Evolutionary conservation across 2,888 invertebrate species (phyloP), one percentile per base, ranked within the genome.

Genomic region (Alentia gelatinosa): DNA sequence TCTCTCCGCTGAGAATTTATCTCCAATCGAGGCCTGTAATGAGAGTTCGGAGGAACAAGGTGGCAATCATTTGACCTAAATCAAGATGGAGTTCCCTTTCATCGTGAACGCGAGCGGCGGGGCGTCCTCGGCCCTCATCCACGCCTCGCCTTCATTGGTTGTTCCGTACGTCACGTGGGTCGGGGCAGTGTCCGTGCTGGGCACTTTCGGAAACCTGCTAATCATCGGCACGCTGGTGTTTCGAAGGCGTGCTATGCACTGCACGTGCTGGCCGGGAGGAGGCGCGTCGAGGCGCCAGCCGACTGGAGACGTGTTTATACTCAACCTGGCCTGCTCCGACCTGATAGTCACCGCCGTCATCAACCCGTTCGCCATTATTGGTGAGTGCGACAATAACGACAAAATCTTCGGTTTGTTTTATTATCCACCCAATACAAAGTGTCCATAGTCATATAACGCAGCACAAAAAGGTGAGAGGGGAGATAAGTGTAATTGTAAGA

Each of bases 281-380:
- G 35, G 42, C 26, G 35, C 9, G 68, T 3, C 0, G 30, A 37
- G 35, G 7, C 56, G 33, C 4, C 19, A 42, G n/a, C n/a, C 83
- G 9, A 88, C 75, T 26, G 92, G 92, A 30, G 89, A 92, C 26
- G 37, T 93, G 30, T 94, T 94, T 91, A 93, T 94, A 39, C 92
- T 93, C 12, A 94, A 94, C 92, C 89, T 94, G 91, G 94, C 94
- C 37, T 86, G 92, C 26, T 91, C 94, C 3, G 94, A 94, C 75
- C 90, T 94, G 19, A 93, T 92, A 40, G 94, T 94, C 26, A 94
- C 94, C 0, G 74, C 92, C 3, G 23, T 94, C 19, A 93, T 94
- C 0, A 93, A 94, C 79, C 94, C 94, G 0, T 93, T 94, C 91
- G 93, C 93, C 79, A 93, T 94, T 68, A 88, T 94, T 30, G 94